A percentile compares a stretch with the other conserved stretches of the same genome.
Evolutionary conservation across 2,113 vertebrate genomes (phyloP).

Genomic region (Clinocottus analis): DNA sequence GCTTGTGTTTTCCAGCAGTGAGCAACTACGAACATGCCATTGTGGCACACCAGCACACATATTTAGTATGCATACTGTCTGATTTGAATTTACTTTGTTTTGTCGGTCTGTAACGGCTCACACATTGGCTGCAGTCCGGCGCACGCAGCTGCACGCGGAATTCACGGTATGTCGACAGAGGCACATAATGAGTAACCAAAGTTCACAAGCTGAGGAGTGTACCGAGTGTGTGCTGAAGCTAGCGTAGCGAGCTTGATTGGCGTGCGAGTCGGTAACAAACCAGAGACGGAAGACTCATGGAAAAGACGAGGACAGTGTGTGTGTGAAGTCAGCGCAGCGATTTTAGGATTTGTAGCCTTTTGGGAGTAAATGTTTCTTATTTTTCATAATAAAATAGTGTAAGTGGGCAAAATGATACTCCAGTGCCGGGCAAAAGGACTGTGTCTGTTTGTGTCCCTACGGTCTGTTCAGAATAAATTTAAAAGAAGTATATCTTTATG

Average conservation of each 20-base stretch:
- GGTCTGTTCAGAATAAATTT: neutral
- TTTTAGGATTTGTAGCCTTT: neutral
- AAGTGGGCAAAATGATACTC: neutral
- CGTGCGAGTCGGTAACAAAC: no score
- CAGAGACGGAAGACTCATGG: no score
- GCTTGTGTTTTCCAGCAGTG: neutral
- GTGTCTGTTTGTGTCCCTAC: neutral
- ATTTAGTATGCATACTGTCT: neutral
- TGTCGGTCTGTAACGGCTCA: neutral
- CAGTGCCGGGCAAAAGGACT: neutral
- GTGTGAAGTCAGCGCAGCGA: no score
- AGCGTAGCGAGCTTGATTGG: no score
- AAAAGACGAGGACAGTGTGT: neutral
- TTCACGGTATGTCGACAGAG: neutral
- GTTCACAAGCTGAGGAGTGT: neutral
- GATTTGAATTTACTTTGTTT: neutral
- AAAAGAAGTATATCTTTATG: neutral
- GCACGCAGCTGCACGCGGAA: neutral
- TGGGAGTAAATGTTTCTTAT: neutral
- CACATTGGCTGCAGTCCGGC: neutral
- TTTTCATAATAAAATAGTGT: neutral
- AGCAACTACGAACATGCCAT: neutral
- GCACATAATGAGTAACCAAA: neutral
- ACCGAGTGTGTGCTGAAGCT: no score
- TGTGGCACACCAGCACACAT: neutral